Percentiles rank a stretch among this genome's conserved stretches.
Evolutionary conservation across 2,113 vertebrate species (phyloP).

Genomic region (Ciconia stormi): DNA sequence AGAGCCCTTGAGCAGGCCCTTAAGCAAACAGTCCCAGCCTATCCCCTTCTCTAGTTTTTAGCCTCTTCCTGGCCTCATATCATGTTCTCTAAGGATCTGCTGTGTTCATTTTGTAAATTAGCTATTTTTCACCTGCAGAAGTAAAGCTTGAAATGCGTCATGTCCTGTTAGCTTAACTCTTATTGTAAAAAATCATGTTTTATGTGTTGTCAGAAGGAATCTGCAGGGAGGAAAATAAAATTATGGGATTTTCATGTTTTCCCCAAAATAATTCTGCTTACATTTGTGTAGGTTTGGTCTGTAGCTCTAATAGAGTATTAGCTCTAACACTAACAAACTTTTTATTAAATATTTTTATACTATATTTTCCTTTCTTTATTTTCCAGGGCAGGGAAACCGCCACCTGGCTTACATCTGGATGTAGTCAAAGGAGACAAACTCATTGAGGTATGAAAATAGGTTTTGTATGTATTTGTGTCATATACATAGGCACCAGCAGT

Average conservation of each 20-base stretch:
- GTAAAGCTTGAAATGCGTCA: background rate
- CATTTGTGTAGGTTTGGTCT: background rate
- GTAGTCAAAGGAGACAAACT: slow-evolving; percentile 99
- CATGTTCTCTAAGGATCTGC: background rate
- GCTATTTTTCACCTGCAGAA: background rate
- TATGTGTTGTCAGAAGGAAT: background rate
- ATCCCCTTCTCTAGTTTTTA: background rate
- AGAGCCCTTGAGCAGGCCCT: background rate
- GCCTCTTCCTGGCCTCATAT: background rate
- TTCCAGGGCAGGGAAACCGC: slow-evolving; percentile 96
- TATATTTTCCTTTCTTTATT: slow-evolving; percentile 29
- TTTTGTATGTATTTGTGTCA: background rate
- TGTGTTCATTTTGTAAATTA: background rate
- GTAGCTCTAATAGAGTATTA: background rate
- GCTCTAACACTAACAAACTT: background rate
- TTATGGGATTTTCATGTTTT: background rate
- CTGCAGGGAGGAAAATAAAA: background rate
- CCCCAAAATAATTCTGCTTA: background rate
- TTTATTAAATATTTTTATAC: background rate
- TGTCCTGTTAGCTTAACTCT: background rate
- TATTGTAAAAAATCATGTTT: background rate
- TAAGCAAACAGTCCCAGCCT: background rate
- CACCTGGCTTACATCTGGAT: slow-evolving; percentile 94
- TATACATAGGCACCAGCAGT: background rate
- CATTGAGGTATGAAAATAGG: slow-evolving; percentile 87